A percentile compares a stretch with the other conserved stretches of the same genome.
Evolutionary conservation across 1,140 invertebrate species (phyloP).

Genomic region (Dendroctonus valens): DNA sequence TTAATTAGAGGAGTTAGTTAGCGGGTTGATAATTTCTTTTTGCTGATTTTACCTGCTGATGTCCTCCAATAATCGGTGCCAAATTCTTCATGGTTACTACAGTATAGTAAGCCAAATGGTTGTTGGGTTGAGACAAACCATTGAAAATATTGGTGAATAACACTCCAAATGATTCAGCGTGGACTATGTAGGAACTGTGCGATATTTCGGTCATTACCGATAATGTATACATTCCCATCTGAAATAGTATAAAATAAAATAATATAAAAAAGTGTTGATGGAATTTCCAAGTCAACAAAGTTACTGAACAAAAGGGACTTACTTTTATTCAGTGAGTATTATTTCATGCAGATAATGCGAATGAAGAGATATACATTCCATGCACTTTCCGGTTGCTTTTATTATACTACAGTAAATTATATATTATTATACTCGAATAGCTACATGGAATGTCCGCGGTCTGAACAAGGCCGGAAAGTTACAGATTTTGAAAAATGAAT

Average conservation of each 20-base stretch:
- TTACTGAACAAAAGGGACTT: no score
- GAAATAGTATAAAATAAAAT: neutral
- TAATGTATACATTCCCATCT: slow-evolving; percentile 67
- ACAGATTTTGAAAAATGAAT: no score
- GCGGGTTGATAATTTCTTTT: neutral
- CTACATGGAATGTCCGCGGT: no score
- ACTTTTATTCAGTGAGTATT: no score
- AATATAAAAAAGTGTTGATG: no score
- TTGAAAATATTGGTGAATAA: slow-evolving; percentile 57
- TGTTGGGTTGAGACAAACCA: slow-evolving; percentile 53
- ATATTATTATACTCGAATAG: no score
- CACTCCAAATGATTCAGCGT: slow-evolving; percentile 55
- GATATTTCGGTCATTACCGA: slow-evolving; percentile 63
- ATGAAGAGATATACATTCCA: no score
- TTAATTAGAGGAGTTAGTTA: slow-evolving; percentile 1
- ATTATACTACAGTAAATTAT: no score
- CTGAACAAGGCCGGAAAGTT: no score
- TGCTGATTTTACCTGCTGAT: slow-evolving; percentile 55
- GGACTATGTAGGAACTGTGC: slow-evolving; percentile 57
- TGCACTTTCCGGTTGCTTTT: no score
- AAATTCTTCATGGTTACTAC: slow-evolving; percentile 63
- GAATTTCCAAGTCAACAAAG: no score
- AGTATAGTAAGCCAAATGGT: slow-evolving; percentile 59
- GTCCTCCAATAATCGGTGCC: slow-evolving; percentile 57
- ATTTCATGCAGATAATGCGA: no score